A percentile compares a stretch with the other conserved stretches of the same genome.
These are phyloP conservation scores for Alectura lathami DNA, from an alignment of 2,113 vertebrate genomes.

Conservation along the genomic window DNA sequence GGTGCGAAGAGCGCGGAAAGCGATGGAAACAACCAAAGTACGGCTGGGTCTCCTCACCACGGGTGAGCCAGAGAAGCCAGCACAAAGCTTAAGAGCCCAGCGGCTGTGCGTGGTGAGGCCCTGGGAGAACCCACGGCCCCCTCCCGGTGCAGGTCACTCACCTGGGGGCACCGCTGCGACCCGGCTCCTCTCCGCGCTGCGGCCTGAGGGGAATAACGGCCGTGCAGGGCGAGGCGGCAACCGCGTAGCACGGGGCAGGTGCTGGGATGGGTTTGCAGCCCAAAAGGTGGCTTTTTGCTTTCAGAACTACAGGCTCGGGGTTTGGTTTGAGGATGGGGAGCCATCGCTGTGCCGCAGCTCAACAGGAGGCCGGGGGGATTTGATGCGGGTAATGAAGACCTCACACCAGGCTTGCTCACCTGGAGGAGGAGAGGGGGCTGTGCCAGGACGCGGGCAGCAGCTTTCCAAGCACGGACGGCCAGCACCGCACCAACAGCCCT, in stretches of 20 bases:
- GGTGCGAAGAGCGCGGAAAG: too few species aligned
- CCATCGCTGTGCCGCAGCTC: neutral
- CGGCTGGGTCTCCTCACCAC: rapidly evolving
- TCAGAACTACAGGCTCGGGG: neutral
- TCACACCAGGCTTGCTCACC: neutral
- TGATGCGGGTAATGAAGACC: neutral
- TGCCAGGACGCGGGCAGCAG: neutral
- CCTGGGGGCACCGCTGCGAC: rapidly evolving
- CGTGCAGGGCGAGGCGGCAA: too few species aligned
- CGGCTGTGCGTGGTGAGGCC: neutral
- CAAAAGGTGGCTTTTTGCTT: neutral
- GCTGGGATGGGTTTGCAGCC: rapidly evolving
- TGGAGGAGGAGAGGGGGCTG: neutral
- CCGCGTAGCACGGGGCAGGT: neutral
- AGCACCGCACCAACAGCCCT: neutral
- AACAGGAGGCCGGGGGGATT: too few species aligned
- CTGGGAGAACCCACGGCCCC: too few species aligned
- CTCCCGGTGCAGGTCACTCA: neutral
- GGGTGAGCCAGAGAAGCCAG: too few species aligned
- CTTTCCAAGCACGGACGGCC: neutral
- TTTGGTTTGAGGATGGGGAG: neutral
- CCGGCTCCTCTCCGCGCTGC: rapidly evolving
- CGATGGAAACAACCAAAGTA: too few species aligned
- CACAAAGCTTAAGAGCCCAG: neutral
- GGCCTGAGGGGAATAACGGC: neutral